Evolutionary conservation across 2,113 vertebrate species (phyloP).

Genomic region (Semnopithecus entellus): DNA sequence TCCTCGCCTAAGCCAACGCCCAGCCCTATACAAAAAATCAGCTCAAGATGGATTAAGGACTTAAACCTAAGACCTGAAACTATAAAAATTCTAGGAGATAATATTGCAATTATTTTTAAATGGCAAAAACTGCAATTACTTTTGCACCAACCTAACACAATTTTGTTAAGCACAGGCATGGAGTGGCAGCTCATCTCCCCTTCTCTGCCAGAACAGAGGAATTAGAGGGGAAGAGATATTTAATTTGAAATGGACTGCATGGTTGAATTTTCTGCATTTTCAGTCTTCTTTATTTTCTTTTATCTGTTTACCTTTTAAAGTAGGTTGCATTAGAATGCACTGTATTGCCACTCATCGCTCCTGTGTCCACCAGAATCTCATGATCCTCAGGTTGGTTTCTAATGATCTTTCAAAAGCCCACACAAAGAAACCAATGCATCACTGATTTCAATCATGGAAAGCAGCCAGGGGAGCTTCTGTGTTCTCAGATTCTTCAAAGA

Average conservation of each 20-base stretch:
- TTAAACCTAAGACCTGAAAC: too few relatives aligned
- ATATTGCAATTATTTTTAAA: too few relatives aligned
- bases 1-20: too few relatives aligned
- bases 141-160: not conserved
- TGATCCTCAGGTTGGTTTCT: not conserved
- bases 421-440: not conserved
- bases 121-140: too few relatives aligned
- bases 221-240: not conserved
- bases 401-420: slow-evolving; percentile 28
- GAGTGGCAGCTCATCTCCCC: not conserved
- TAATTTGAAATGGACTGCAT: not conserved
- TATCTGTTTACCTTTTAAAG: not conserved
- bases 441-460: slow-evolving; percentile 7
- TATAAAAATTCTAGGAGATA: too few relatives aligned
- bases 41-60: too few relatives aligned
- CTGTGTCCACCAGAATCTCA: not conserved
- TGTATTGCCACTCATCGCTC: not conserved
- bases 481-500: slow-evolving; percentile 40
- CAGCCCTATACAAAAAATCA: too few relatives aligned
- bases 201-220: not conserved
- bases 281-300: not conserved
- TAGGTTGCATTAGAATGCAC: not conserved
- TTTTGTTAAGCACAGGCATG: not conserved
- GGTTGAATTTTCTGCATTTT: not conserved
- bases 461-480: not conserved